Evolutionary conservation across 2,888 invertebrate genomes (phyloP), one percentile per base, ranked within the genome.

Genomic region (Neoascia interrupta): DNA sequence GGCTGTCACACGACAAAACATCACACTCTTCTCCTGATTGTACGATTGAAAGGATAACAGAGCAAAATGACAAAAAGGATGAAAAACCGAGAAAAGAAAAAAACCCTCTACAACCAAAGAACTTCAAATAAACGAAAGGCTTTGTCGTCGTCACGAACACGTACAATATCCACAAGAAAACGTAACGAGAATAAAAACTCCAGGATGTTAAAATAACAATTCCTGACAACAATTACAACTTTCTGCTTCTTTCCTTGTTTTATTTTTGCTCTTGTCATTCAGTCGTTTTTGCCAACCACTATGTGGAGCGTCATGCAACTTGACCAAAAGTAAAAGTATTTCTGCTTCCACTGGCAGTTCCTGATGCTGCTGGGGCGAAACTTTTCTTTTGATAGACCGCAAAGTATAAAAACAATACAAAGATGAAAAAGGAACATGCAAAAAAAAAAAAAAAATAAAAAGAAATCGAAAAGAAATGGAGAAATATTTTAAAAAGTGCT

Each of bases 211-310:
- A 60, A 68, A 61, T 66, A 74, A 54, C 53, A 60, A 68, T 54
- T n/a, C 60, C 60, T 66, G 74, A 74, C 74, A 74, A 66, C 74
- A 68, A 74, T 74, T 73, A 73, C 73, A 73, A 73, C 64, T 73
- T 73, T 73, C 36, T 45, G 41, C 56, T 56, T 47, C 49, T 31
- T 51, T 60, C 43, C 3, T 31, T 19, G 36, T 58, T 66, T 31
- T 47, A 66, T 64, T 53, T 66, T 53, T 74, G 66, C 54, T 41
- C 41, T 61, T 61, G 60, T 60, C 54, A 68, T 60, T 60, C 45
- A 60, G 53, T 34, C 18, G 36, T 41, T 54, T 53, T 45, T 45
- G 34, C 43, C 6, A 15, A 37, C 13, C 18, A 16, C 10, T n/a
- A 23, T 49, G 41, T 41, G 21, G 43, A 51, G 60, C 64, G 28